Base-by-base conservation (phyloP, 2,888 invertebrate genomes). In the Penaeus monodon region DNA sequence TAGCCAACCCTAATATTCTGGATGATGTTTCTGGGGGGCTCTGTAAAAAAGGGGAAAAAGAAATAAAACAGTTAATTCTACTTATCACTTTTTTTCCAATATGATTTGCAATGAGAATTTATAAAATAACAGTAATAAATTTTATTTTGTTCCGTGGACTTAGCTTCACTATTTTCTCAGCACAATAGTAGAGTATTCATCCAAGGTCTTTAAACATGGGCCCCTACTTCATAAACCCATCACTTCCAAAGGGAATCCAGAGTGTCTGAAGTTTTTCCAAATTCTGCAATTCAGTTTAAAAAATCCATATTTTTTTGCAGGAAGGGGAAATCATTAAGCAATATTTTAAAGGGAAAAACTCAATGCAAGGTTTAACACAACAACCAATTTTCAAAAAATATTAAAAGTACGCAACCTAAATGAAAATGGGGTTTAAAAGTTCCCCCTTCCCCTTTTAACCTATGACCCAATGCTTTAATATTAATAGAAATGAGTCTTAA, bases 171-270 rank as follows among this genome's bases (percentile, higher is more conserved):
- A 95, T 93, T 84, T 94, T 94, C 33, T 96, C 95, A 88, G 95
- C 92, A 66, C 94, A 92, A 1, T 93, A 92, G 93, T 93, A 91
- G 95, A 94, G 78, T 96, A 91, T 77, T 94, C 92, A 22, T 93
- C 92, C 66, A 96, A 93, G 0, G 94, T 94, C 85, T 95, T 93
- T 17, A 93, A 93, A 81, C 94, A 94, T 29, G 94, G 91, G 84
- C n/a, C n/a, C 94, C 93, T 38, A 95, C 94, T 91, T 96, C 95
- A 91, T 96, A 96, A 8, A 96, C n/a, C 94, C 79, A 96, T 92
- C 74, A 94, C 95, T 91, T 95, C 95, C 90, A 96, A 92, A n/a
- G n/a, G 2, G 95, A 95, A 88, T 94, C 92, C 49, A 95, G 92
- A 87, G 94, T 93, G 89, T 94, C 93, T 94, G 91, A 8, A 95